Conservation (phyloP, 2,888 invertebrate genomes). For the Myopa tessellatipennis region DNA sequence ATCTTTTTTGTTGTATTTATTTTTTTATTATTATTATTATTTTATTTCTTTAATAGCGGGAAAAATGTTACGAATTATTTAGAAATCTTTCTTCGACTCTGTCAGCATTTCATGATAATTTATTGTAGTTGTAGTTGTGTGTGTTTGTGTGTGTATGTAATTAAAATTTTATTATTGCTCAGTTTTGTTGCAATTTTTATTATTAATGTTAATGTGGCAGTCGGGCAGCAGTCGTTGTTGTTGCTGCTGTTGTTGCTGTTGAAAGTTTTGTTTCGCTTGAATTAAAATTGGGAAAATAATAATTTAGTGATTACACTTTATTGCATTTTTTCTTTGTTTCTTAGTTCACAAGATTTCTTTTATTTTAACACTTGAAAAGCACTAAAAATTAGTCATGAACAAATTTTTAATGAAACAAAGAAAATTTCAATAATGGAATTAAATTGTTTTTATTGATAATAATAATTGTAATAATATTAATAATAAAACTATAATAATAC, state of each 20-base stretch:
- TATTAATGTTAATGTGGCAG: constrained; percentile 13
- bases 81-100: background rate
- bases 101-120: background rate
- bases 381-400: background rate
- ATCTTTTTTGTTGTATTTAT: too few species aligned
- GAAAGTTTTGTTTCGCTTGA: constrained; percentile 25
- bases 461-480: too few species aligned
- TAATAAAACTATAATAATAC: background rate
- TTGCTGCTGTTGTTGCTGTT: background rate
- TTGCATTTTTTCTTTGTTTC: background rate
- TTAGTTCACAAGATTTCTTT: background rate
- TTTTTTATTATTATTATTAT: too few species aligned
- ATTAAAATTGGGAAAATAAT: constrained; percentile 6
- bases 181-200: background rate
- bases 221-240: background rate
- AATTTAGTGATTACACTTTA: background rate
- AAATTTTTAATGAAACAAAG: background rate
- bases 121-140: background rate
- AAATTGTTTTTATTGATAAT: too few species aligned
- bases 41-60: too few species aligned
- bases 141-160: background rate
- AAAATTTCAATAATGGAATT: background rate
- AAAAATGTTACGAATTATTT: background rate
- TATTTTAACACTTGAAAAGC: background rate
- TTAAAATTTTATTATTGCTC: background rate